A percentile compares a stretch with the other conserved stretches of the same genome.
Conservation (phyloP, 2,888 invertebrate species). For the Tenodera sinensis region DNA sequence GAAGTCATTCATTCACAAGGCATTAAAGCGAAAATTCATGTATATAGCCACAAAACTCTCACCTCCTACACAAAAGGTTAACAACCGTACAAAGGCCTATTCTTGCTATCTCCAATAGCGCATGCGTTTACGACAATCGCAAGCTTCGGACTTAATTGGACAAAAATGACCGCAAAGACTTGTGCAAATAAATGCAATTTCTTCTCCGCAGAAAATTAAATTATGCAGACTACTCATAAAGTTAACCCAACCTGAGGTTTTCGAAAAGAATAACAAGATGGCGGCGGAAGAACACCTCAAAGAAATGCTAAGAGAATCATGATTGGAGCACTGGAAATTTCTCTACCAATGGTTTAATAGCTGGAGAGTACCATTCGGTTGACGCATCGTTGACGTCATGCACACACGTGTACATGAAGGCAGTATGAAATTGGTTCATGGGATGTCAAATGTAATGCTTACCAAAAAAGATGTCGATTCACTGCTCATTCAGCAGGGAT, state of each 20-base stretch:
- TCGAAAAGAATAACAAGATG: slow-evolving; percentile 47
- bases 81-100: not conserved
- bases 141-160: not conserved
- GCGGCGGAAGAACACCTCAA: slow-evolving; percentile 34
- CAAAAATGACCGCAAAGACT: not conserved
- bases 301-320: slow-evolving; percentile 6
- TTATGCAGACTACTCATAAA: not conserved
- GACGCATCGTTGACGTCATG: slow-evolving; percentile 40
- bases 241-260: slow-evolving; percentile 41
- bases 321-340: slow-evolving; percentile 36
- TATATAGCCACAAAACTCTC: not conserved
- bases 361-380: slow-evolving; percentile 34
- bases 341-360: slow-evolving; percentile 34
- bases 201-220: not conserved
- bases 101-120: not conserved
- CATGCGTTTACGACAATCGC: not conserved
- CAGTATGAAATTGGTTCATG: not conserved
- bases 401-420: slow-evolving; percentile 39
- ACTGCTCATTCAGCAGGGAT: no score
- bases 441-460: not conserved
- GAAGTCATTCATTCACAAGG: not conserved
- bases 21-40: not conserved
- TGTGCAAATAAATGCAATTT: not conserved
- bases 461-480: no score
- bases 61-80: slow-evolving; percentile 9